Evolutionary conservation across 2,888 invertebrate species (phyloP).

Genomic region (Petrolisthes cinctipes): DNA sequence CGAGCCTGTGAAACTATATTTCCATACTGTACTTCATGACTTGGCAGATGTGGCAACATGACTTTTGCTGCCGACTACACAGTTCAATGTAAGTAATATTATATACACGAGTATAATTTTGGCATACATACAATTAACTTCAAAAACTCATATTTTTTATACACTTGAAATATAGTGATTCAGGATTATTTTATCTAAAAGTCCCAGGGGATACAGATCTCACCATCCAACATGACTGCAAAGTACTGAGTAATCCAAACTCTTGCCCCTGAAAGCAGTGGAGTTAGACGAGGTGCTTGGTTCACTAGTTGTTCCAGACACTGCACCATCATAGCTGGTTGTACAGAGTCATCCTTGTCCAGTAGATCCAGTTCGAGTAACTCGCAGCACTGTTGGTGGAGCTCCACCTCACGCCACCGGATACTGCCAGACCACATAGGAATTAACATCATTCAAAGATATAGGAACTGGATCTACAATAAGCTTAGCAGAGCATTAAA

Average conservation of each 20-base stretch:
- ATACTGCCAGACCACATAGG: slow-evolving; percentile 37
- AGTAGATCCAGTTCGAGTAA: slow-evolving; percentile 80
- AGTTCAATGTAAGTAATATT: too few species aligned
- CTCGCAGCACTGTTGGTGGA: slow-evolving; percentile 77
- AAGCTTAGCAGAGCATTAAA: too few species aligned
- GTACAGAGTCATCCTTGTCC: slow-evolving; percentile 90
- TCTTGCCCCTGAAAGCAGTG: slow-evolving; percentile 54
- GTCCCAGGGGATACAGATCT: slow-evolving; percentile 64
- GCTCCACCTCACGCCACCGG: slow-evolving; percentile 78
- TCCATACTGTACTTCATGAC: too few species aligned
- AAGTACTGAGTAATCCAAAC: slow-evolving; percentile 64
- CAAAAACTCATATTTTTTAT: too few species aligned
- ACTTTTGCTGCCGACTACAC: too few species aligned
- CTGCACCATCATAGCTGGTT: slow-evolving; percentile 88
- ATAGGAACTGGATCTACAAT: background rate
- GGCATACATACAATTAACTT: too few species aligned
- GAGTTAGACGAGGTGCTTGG: slow-evolving; percentile 53
- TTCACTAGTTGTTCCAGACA: slow-evolving; percentile 81
- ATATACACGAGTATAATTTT: too few species aligned
- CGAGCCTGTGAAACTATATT: too few species aligned
- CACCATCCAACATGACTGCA: slow-evolving; percentile 65
- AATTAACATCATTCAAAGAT: background rate
- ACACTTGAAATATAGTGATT: too few species aligned
- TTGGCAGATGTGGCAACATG: too few species aligned
- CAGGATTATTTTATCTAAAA: too few species aligned